These are phyloP conservation scores for Dolichallabes microphthalmus DNA, from an alignment of 2,113 vertebrate species.

Conservation along the genomic window DNA sequence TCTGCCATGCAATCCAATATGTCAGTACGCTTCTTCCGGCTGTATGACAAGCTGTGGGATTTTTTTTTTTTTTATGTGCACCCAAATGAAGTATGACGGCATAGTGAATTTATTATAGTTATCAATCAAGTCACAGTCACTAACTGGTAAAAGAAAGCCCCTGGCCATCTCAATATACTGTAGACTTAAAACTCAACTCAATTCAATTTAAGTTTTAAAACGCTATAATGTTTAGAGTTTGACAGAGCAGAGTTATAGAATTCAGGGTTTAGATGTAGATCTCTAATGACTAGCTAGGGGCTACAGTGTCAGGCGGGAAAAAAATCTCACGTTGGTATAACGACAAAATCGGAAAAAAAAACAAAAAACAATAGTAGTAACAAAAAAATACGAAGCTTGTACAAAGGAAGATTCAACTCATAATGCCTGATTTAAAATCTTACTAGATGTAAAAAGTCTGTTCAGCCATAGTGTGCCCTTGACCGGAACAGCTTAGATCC, in stretches of 20 bases:
- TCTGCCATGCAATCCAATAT: slow-evolving; percentile 20
- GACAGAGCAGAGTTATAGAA: not conserved
- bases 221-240: not conserved
- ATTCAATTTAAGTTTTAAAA: not conserved
- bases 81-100: not conserved
- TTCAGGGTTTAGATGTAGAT: not conserved
- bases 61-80: not conserved
- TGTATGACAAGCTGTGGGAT: slow-evolving; percentile 3
- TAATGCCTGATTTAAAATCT: not conserved
- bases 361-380: too few relatives aligned
- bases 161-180: not conserved
- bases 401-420: not conserved
- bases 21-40: slow-evolving; percentile 12
- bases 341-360: too few relatives aligned
- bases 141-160: not conserved
- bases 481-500: not conserved
- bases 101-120: not conserved
- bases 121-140: not conserved
- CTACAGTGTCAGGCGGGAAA: not conserved
- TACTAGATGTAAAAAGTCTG: not conserved
- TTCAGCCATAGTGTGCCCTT: not conserved
- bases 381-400: not conserved
- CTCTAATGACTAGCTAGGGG: not conserved
- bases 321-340: too few relatives aligned
- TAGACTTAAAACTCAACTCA: not conserved